phyloP scores from a whole-genome alignment of 2,888 invertebrate genomes.

The Drosophila anomalipes region DNA sequence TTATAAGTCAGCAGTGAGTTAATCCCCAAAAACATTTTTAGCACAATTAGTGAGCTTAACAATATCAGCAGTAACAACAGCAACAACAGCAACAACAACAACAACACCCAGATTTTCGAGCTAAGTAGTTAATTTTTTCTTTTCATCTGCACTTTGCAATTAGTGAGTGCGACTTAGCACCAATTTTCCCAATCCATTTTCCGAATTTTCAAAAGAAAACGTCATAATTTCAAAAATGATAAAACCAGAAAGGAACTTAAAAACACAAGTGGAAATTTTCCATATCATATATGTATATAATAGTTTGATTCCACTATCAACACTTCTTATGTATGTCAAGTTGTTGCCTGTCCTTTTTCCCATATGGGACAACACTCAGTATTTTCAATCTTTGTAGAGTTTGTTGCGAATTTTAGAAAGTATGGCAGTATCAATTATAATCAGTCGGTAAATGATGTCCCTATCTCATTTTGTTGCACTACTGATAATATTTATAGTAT shows the following conservation, averaged over 20 bases:
- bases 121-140: not conserved
- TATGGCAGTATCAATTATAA: not conserved
- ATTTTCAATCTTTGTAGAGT: not conserved
- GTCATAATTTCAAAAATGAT: not conserved
- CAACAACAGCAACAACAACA: not conserved
- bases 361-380: not conserved
- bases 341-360: not conserved
- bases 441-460: not conserved
- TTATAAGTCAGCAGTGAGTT: slow-evolving; percentile 4
- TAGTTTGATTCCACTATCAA: not conserved
- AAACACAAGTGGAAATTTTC: no score
- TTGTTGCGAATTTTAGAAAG: not conserved
- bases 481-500: no score
- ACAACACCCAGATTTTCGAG: not conserved
- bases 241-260: not conserved
- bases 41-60: slow-evolving; percentile 8
- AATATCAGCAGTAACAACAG: not conserved
- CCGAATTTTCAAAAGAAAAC: not conserved
- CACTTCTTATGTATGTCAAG: not conserved
- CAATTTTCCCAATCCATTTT: not conserved
- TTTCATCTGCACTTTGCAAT: not conserved
- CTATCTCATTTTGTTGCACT: not conserved
- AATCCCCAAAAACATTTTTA: slow-evolving; percentile 16
- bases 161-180: not conserved
- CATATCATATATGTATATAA: no score